A percentile compares a stretch with the other conserved stretches of the same genome.
These are phyloP conservation scores for Cyphomyrus plagiostoma DNA, from an alignment of 2,113 vertebrate species.

Conservation along the genomic window DNA sequence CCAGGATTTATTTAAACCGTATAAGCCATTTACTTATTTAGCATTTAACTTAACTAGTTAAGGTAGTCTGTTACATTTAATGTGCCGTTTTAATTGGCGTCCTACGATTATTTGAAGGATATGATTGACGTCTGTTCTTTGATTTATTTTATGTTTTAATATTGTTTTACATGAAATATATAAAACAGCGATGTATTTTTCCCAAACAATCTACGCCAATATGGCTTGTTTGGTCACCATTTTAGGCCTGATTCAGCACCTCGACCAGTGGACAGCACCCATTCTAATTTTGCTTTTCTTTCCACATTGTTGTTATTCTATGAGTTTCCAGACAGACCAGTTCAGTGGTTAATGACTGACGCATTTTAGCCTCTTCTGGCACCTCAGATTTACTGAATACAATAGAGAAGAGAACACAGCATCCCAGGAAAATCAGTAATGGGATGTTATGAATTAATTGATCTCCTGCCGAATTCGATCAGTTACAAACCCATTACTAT, in stretches of 20 bases:
- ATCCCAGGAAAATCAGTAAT: not conserved
- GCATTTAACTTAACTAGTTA: not conserved
- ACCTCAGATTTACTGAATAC: not conserved
- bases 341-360: not conserved
- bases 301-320: not conserved
- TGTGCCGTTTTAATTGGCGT: not conserved
- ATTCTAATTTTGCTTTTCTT: not conserved
- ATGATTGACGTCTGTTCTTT: not conserved
- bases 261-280: conserved; percentile 32
- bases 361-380: not conserved
- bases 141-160: not conserved
- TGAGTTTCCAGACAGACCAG: not conserved
- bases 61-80: not conserved
- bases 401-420: not conserved
- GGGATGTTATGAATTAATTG: not conserved
- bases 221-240: not conserved
- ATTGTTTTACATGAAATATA: not conserved
- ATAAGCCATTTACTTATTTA: not conserved
- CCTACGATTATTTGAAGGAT: not conserved
- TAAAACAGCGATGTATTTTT: not conserved
- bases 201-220: not conserved
- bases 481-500: not conserved
- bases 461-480: not conserved
- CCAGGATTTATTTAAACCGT: not conserved
- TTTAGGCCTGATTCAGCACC: conserved; percentile 33